Evolutionary conservation across 2,113 vertebrate species (phyloP).

Genomic region (Dipodomys merriami): DNA sequence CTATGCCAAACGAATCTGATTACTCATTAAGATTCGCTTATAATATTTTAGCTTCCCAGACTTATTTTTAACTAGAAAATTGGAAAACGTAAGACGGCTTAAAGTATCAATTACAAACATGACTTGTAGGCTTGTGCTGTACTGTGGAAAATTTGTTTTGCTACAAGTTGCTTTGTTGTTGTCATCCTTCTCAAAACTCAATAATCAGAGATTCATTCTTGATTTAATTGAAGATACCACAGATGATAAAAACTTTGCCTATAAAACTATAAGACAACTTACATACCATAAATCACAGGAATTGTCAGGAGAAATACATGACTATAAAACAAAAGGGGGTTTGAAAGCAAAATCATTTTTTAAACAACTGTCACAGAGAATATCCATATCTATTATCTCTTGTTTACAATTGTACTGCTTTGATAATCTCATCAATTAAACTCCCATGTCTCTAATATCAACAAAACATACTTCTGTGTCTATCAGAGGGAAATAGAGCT

Average conservation of each 20-base stretch:
- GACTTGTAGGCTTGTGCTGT: neutral
- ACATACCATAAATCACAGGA: neutral
- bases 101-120: neutral
- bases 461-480: neutral
- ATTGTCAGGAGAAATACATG: neutral
- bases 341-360: neutral
- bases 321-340: neutral
- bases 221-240: slow-evolving; percentile 16
- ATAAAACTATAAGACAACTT: neutral
- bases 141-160: neutral
- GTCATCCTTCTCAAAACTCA: slow-evolving; percentile 13
- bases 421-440: slow-evolving; percentile 47
- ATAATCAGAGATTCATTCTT: slow-evolving; percentile 19
- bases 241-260: slow-evolving; percentile 34
- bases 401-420: neutral
- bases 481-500: neutral
- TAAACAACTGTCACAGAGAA: neutral
- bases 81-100: neutral
- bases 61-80: slow-evolving; percentile 25
- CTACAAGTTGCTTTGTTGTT: neutral
- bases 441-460: slow-evolving; percentile 18
- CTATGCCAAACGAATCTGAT: neutral
- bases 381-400: neutral
- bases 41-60: slow-evolving; percentile 26
- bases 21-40: neutral